Base-by-base conservation (phyloP, 2,888 invertebrate species). In the Hoplodrina blanda region DNA sequence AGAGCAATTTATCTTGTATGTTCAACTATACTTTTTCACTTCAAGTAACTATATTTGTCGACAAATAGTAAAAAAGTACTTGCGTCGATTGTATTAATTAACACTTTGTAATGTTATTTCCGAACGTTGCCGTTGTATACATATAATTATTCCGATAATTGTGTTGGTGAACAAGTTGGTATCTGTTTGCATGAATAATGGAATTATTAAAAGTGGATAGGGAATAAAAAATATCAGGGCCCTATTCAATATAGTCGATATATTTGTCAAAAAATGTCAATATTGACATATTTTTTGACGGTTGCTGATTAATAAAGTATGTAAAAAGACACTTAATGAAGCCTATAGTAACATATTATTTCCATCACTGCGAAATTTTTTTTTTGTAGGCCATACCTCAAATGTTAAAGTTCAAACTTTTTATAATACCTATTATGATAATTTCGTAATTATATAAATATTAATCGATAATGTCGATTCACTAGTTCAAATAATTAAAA, bases 1-100 rank as follows among this genome's bases (percentile, higher is more conserved):
- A 85, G 87, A 87, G 82, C 88, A 87, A 89, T 91, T 90, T 86
- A 88, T 88, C 85, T 88, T 87, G 69, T 65, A 70, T 50, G 41
- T 73, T 61, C 46, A 66, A 82, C 66, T 70, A 67, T 72, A 81
- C 15, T 69, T 73, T 68, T 65, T 63, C 49, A 17, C n/a, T 4
- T 25, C 33, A 55, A 37, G 55, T 66, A 55, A 71, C 75, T 76
- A 78, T 82, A 83, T 82, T 79, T 79, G 74, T 66, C 68, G 68
- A 66, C 33, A 73, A 73, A 72, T 62, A 55, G 61, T 33, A 52
- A 70, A 71, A 69, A 53, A 55, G 53, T 4, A 49, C 25, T 49
- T 49, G 53, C 20, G 44, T 53, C 70, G 56, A 78, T 78, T 75
- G 69, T 56, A 69, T 72, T 80, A 62, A 81, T 81, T 78, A 76